phyloP scores from a whole-genome alignment of 2,888 invertebrate genomes.

The Camponotus fellah region DNA sequence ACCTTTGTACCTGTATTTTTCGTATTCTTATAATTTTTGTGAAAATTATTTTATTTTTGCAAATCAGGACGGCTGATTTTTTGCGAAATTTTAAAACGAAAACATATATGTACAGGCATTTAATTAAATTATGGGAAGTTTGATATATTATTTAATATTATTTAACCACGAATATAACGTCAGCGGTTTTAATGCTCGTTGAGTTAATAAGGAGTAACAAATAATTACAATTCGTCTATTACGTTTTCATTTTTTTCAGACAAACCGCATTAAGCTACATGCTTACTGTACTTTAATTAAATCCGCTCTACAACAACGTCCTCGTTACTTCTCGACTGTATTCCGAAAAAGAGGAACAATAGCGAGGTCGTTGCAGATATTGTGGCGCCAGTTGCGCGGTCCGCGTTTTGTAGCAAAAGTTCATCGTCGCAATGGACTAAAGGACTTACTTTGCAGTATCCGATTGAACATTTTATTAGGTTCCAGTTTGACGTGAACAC shows the following conservation, averaged over 20 bases:
- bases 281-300: conserved; percentile 63
- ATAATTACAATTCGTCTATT: conserved; percentile 55
- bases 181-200: not conserved
- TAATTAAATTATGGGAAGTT: conserved; percentile 35
- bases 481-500: not conserved
- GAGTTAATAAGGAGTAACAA: conserved; percentile 46
- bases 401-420: conserved; percentile 12
- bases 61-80: not conserved
- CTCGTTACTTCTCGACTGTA: conserved; percentile 39
- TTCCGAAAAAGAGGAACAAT: conserved; percentile 16
- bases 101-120: conserved; percentile 40
- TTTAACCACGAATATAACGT: not conserved
- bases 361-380: conserved; percentile 14
- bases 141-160: not conserved
- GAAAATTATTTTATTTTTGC: conserved; percentile 47
- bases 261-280: conserved; percentile 64
- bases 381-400: conserved; percentile 16
- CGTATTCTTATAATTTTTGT: conserved; percentile 43
- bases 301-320: conserved; percentile 42
- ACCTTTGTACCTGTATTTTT: conserved; percentile 48
- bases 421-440: conserved; percentile 1
- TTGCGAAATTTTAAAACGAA: conserved; percentile 62
- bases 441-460: not conserved
- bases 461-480: not conserved
- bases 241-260: conserved; percentile 7